Evolutionary conservation across 2,113 vertebrate species (phyloP).

Genomic region (Clupea harengus): DNA sequence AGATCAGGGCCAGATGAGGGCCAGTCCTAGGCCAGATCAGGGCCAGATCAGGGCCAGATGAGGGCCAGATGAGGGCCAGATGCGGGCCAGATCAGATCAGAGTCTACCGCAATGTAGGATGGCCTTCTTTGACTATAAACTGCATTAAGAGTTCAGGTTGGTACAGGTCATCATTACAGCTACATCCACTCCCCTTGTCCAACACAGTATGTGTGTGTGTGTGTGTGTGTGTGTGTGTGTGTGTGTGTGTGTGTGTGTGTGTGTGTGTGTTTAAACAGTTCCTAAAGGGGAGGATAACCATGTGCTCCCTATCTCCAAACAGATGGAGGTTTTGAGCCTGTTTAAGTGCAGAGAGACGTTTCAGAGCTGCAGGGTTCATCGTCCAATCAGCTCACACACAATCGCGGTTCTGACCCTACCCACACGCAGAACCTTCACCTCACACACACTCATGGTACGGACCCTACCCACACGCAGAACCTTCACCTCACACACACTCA

Average conservation of each 20-base stretch:
- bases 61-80: too few relatives aligned
- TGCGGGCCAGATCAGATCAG: background rate
- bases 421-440: too few relatives aligned
- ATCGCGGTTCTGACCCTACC: background rate
- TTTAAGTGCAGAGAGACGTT: background rate
- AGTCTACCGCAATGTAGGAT: background rate
- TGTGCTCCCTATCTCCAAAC: background rate
- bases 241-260: background rate
- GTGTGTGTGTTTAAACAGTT: background rate
- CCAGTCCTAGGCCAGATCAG: too few relatives aligned
- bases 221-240: background rate
- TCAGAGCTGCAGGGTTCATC: background rate
- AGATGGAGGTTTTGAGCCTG: background rate
- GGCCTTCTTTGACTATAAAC: background rate
- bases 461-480: too few relatives aligned
- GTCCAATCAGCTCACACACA: background rate
- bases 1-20: too few relatives aligned
- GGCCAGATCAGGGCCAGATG: background rate
- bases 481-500: too few relatives aligned
- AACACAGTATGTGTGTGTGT: background rate
- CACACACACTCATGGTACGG: background rate
- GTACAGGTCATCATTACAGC: background rate
- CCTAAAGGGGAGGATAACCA: background rate
- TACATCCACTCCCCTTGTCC: background rate
- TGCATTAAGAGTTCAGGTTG: background rate